Evolutionary conservation across 2,888 invertebrate species (phyloP).

Genomic region (Leucophora obtusa): DNA sequence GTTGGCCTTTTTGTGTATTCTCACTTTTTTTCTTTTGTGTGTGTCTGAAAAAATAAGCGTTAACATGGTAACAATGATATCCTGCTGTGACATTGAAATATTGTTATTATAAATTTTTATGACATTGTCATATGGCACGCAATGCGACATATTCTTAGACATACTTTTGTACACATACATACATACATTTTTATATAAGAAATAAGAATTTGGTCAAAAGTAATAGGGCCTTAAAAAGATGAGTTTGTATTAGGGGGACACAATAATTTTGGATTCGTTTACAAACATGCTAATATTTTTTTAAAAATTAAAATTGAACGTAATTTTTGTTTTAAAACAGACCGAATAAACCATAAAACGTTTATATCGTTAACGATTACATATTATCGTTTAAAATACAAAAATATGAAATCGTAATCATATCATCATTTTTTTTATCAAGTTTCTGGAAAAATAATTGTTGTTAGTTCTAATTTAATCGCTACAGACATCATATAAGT

Average conservation of each 20-base stretch:
- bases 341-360: no score
- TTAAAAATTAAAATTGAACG: no score
- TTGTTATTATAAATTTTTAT: conserved; percentile 76
- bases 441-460: no score
- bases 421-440: no score
- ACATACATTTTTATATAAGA: conserved; percentile 3
- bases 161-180: background rate
- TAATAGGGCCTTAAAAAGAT: conserved; percentile 28
- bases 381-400: no score
- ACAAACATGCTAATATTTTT: no score
- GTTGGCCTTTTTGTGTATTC: conserved; percentile 21
- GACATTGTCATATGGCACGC: conserved; percentile 72
- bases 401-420: no score
- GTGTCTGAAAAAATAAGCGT: conserved; percentile 75
- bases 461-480: no score
- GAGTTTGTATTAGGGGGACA: conserved; percentile 25
- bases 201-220: conserved; percentile 35
- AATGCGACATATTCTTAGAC: conserved; percentile 56
- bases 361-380: no score
- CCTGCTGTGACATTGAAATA: conserved; percentile 79
- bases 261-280: background rate
- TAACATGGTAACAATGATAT: conserved; percentile 79
- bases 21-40: conserved; percentile 64
- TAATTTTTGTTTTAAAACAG: no score
- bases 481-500: no score